phyloP scores from a whole-genome alignment of 2,797 vertebrate genomes.

The Gallinago nigripennis region DNA sequence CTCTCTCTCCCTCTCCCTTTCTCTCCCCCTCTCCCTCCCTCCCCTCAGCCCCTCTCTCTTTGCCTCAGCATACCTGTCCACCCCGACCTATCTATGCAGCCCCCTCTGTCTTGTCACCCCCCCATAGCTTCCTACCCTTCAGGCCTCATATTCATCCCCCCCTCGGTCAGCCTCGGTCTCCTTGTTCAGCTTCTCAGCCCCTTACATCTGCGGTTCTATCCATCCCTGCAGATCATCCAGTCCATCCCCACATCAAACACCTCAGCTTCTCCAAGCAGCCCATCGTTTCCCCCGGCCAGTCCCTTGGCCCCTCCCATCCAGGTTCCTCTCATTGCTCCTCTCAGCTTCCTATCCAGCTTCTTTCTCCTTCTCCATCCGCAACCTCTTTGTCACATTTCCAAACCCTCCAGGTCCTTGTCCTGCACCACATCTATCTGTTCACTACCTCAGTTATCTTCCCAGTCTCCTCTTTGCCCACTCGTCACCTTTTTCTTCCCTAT shows the following conservation, averaged over 20 bases:
- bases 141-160: neutral
- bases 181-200: no score
- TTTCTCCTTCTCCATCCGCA: neutral
- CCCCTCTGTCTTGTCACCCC: neutral
- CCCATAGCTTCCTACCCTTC: neutral
- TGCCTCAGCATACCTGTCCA: neutral
- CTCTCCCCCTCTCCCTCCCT: neutral
- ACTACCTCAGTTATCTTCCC: fast-evolving
- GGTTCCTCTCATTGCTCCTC: neutral
- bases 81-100: neutral
- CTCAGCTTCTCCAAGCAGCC: neutral
- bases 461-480: neutral
- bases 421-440: neutral
- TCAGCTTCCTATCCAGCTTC: neutral
- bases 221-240: fast-evolving
- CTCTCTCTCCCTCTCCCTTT: neutral
- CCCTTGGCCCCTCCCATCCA: neutral
- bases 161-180: neutral
- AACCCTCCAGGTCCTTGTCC: neutral
- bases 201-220: fast-evolving
- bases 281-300: neutral
- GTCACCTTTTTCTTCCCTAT: neutral
- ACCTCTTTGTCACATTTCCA: neutral
- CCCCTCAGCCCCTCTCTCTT: no score
- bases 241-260: neutral